Base-by-base conservation (phyloP, 2,797 vertebrate genomes). In the Acrocephalus scirpaceus region DNA sequence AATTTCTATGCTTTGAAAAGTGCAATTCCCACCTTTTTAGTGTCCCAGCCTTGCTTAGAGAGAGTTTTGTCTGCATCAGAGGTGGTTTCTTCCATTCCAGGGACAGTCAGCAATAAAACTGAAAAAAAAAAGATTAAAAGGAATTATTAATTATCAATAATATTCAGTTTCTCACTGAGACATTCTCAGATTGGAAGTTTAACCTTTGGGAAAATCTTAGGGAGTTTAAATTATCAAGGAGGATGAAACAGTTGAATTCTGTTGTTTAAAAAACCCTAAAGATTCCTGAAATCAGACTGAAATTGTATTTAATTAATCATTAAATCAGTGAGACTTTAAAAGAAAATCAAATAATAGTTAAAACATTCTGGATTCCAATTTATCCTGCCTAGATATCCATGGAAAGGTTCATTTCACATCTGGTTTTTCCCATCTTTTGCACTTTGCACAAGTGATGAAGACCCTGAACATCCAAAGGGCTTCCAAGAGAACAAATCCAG, bases 41-140 rank as follows among this genome's bases (percentile, higher is more conserved):
- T 96, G 92, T 99, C 99, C 99, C 99, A 99, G 54, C 98, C 95
- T 93, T 99, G 98, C 94, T 99, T 98, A n/a, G 98, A 98, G 42
- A 98, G 97, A 56, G 98, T 98, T 97, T 99, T 98, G 93, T 99
- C 99, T 50, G 98, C 95, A 57, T 98, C 98, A 2, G 98, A 98
- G 42, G 98, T 97, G 15, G 98, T 95, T 70, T 99, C 98, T 75
- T 99, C 99, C 96, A 99, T 98, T 91, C 99, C 99, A 36, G 99
- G 99, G 90, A 99, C 99, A 38, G 99, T 98, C 94, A 99, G 98
- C 80, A 99, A 98, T 72, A 99, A 97, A 95, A 99, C 99, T 99
- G n/a, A 7, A 10, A 36, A 42, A 16, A n/a, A 32, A 40, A 3
- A 50, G 29, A 69, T 56, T 22, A 66, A 36, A 60, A 64, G n/a